phyloP scores from a whole-genome alignment of 2,888 invertebrate species.

The Caradrina clavipalpis region DNA sequence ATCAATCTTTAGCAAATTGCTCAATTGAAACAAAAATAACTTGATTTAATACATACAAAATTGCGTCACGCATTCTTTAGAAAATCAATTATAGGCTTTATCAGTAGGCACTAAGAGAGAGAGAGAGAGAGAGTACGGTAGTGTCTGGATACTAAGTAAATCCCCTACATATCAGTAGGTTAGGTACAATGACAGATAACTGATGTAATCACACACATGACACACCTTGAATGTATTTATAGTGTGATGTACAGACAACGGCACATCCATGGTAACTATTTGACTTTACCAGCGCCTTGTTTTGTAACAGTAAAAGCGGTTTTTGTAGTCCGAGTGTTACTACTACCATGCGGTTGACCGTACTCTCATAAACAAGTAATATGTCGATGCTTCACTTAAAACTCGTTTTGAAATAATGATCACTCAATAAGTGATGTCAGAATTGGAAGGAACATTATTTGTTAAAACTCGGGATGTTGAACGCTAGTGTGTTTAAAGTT shows the following conservation, averaged over 20 bases:
- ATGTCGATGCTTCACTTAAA: constrained; percentile 44
- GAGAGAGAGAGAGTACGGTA: constrained; percentile 6
- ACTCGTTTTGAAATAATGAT: constrained; percentile 50
- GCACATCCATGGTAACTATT: constrained; percentile 5
- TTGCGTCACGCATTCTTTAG: constrained; percentile 14
- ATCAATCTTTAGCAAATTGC: constrained; percentile 24
- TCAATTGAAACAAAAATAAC: constrained; percentile 7
- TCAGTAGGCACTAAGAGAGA: neutral
- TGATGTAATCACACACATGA: constrained; percentile 55
- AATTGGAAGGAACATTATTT: constrained; percentile 24
- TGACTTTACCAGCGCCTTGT: neutral
- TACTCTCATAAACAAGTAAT: constrained; percentile 28
- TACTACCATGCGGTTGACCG: neutral
- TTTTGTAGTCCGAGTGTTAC: neutral
- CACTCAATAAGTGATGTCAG: constrained; percentile 46
- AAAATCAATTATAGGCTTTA: constrained; percentile 11
- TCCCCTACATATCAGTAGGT: neutral
- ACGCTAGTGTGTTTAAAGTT: constrained; percentile 14
- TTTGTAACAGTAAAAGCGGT: neutral
- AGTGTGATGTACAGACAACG: constrained; percentile 31
- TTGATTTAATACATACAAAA: constrained; percentile 4
- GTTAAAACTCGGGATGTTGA: constrained; percentile 8
- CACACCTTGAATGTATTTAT: constrained; percentile 42
- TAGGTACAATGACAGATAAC: constrained; percentile 34
- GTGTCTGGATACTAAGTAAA: constrained; percentile 7